phyloP scores from a whole-genome alignment of 2,113 vertebrate species.

The Clarias gariepinus region DNA sequence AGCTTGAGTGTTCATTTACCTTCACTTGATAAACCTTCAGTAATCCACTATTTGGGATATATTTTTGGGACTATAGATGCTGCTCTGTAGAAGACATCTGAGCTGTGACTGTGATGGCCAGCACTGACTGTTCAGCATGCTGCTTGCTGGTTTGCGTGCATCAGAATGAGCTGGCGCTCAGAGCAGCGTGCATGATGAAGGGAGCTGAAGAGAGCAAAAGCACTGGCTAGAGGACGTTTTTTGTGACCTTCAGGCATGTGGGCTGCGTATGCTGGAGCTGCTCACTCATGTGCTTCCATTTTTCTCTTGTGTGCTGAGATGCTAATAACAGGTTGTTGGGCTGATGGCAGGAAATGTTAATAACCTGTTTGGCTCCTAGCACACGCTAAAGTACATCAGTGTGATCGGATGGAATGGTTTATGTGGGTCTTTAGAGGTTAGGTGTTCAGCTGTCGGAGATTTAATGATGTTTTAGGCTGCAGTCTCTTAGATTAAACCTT shows the following conservation, averaged over 20 bases:
- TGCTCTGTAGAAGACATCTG: not conserved
- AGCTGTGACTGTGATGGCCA: slow-evolving; percentile 26
- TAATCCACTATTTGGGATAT: not conserved
- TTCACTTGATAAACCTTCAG: not conserved
- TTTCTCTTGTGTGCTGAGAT: slow-evolving; percentile 44
- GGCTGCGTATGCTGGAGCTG: slow-evolving; percentile 53
- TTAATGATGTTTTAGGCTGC: slow-evolving; percentile 29
- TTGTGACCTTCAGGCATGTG: slow-evolving; percentile 72
- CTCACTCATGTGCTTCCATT: slow-evolving; percentile 55
- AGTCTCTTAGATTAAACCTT: not conserved
- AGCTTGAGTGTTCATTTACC: slow-evolving; percentile 12
- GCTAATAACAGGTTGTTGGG: slow-evolving; percentile 48
- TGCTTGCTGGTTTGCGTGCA: slow-evolving; percentile 57
- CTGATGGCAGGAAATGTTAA: slow-evolving; percentile 58
- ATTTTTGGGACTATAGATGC: slow-evolving; percentile 5
- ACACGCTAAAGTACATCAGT: slow-evolving; percentile 43
- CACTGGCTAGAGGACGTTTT: slow-evolving; percentile 58
- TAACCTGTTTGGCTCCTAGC: slow-evolving; percentile 57
- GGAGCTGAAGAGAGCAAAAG: slow-evolving; percentile 28
- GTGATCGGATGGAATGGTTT: slow-evolving; percentile 53
- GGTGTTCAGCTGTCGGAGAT: slow-evolving; percentile 47
- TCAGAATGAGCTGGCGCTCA: slow-evolving; percentile 62
- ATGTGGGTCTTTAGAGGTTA: slow-evolving; percentile 47
- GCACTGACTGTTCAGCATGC: slow-evolving; percentile 45
- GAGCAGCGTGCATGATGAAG: slow-evolving; percentile 59